Base-by-base conservation (phyloP, 2,113 vertebrate species). In the Toxotes chatareus region DNA sequence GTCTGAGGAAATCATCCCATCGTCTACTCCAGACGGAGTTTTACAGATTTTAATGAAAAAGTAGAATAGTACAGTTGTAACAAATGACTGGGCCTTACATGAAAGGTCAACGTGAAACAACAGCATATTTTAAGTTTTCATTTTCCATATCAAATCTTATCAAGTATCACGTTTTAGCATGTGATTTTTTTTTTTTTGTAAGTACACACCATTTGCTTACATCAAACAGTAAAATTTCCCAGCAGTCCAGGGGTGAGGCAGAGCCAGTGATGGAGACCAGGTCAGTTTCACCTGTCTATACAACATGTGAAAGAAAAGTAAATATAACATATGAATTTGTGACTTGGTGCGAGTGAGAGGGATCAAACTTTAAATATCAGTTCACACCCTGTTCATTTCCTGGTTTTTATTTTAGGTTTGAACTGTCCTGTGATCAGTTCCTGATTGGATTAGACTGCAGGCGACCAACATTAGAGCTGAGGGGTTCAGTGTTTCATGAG, bases 21-120 rank as follows among this genome's bases (percentile, higher is more conserved):
- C 12, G 0, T 60, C 3, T 1, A 1, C 12, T 56, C 21, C 27
- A n/a, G 3, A 21, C 3, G 7, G 19, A 51, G 49, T 10, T 92
- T 92, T 91, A 82, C 47, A 92, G 83, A 70, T 93, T 95, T 96
- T 96, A 96, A 96, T 95, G 91, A 93, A 95, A 94, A 95, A 94
- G 89, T 95, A 93, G 68, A 90, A 86, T 64, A 85, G 91, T 87
- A 95, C 90, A 96, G 88, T 84, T 70, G 86, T 90, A 90, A 88
- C 88, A 93, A 90, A 91, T 69, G 55, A 82, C 72, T 61, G 72
- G 31, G 70, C 63, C 73, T 88, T 63, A 88, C 84, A 86, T 68
- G 49, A 84, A 89, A 86, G 59, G 76, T 86, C 81, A 85, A 27
- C 19, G 76, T 85, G 56, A 84, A 65, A 81, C 88, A 69, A 75